Evolutionary conservation across 2,113 vertebrate genomes (phyloP).

Genomic region (Prinia subflava): DNA sequence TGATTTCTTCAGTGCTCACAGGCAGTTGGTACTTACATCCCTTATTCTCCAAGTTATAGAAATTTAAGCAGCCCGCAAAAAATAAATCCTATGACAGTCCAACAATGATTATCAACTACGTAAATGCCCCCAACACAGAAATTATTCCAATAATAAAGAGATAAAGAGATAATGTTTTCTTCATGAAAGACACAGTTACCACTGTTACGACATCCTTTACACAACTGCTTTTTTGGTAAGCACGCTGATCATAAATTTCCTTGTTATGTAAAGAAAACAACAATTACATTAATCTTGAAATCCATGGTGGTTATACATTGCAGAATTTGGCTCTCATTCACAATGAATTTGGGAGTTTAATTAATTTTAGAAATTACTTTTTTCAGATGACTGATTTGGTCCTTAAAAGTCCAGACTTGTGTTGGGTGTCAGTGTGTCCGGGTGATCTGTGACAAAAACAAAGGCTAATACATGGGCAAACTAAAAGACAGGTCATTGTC

Average conservation of each 20-base stretch:
- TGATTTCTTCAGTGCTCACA: background rate
- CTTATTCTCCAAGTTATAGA: background rate
- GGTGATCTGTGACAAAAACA: background rate
- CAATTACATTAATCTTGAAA: background rate
- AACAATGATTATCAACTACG: fast-evolving
- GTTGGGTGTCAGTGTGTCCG: background rate
- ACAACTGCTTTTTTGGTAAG: background rate
- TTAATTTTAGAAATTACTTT: background rate
- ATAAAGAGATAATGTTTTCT: background rate
- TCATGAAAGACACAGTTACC: background rate
- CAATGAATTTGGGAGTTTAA: background rate
- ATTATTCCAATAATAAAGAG: background rate
- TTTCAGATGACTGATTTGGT: background rate
- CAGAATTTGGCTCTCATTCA: background rate
- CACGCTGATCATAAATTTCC: background rate
- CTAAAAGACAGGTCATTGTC: background rate
- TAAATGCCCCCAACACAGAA: background rate
- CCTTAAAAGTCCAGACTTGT: background rate
- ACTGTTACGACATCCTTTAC: background rate
- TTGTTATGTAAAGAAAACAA: background rate
- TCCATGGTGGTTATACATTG: background rate
- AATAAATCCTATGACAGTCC: background rate
- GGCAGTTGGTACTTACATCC: background rate
- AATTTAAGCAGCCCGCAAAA: background rate
- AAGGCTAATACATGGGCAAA: background rate